These are phyloP conservation scores for Ceratothoa steindachneri DNA, from an alignment of 2,888 invertebrate genomes.

Conservation along the genomic window DNA sequence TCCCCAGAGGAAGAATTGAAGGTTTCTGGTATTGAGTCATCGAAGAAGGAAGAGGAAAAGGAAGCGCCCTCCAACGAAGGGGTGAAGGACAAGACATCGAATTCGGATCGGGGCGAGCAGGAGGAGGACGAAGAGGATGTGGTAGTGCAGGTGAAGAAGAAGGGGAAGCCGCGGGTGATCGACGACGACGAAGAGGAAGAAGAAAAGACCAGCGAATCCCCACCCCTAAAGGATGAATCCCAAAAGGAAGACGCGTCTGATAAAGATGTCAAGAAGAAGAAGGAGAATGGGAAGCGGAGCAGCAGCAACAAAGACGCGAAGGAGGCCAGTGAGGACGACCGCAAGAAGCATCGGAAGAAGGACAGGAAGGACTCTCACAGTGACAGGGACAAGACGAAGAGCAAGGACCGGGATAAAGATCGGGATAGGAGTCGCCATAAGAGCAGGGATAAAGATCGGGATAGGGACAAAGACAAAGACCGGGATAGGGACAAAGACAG, in stretches of 20 bases:
- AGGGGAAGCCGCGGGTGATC: background rate
- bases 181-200: background rate
- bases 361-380: background rate
- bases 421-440: background rate
- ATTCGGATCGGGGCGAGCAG: background rate
- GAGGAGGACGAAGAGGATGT: background rate
- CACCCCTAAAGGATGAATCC: background rate
- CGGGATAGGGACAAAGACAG: conserved; percentile 16
- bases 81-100: background rate
- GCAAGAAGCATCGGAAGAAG: background rate
- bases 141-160: background rate
- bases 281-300: background rate
- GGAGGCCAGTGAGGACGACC: background rate
- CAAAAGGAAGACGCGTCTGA: background rate
- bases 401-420: conserved; percentile 16
- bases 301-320: conserved; percentile 13
- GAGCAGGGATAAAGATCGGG: conserved; percentile 2
- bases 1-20: too few relatives aligned
- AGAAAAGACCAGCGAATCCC: background rate
- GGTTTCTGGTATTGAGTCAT: background rate
- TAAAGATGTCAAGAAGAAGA: background rate
- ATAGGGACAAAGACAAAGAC: conserved; percentile 8
- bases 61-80: background rate
- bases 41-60: background rate
- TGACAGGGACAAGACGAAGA: background rate